Evolutionary conservation across 2,888 invertebrate species (phyloP), one percentile per base, ranked within the genome.

Genomic region (Temnothorax unifasciatus): DNA sequence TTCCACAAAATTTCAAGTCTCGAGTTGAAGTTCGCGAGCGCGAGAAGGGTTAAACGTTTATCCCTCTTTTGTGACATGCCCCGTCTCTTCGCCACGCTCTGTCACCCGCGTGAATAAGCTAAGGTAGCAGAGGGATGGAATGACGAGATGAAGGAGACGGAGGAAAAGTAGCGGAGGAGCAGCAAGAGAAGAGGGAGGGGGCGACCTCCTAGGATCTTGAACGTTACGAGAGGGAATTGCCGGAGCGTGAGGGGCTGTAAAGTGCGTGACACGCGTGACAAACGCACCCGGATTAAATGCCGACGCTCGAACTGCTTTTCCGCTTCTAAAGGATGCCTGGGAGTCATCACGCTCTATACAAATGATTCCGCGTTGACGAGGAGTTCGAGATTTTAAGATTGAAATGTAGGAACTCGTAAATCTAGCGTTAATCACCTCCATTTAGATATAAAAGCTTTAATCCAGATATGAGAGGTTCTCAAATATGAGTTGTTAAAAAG

Each of bases 181-280:
- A 44, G 34, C 15, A 41, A 41, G 47, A 66, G 47, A 66, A 64
- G 47, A 66, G 6, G 41, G n/a, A n/a, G 61, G 77, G 77, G 18
- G 15, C 50, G 13, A 34, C 57, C 82, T 73, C 38, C 64, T 73
- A 86, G 84, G 76, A 84, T 88, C 86, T 84, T 85, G 82, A 86
- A 79, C 79, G 63, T 82, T 84, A 85, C 85, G 82, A 88, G 85
- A 86, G 85, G 82, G 87, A 87, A 87, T 87, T 83, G 79, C 57
- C 77, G 82, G 86, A 73, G 77, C 79, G 81, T 61, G 85, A 73
- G 75, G 83, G 81, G 69, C 76, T 76, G 77, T 52, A 83, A 86
- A 87, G 84, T 73, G 86, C 85, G 88, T 84, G 88, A 86, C 88
- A 84, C 85, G 88, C 82, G 86, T 86, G 88, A 85, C 88, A 88